These are phyloP conservation scores for Catharus minimus DNA, from an alignment of 2,113 vertebrate species.

Conservation along the genomic window DNA sequence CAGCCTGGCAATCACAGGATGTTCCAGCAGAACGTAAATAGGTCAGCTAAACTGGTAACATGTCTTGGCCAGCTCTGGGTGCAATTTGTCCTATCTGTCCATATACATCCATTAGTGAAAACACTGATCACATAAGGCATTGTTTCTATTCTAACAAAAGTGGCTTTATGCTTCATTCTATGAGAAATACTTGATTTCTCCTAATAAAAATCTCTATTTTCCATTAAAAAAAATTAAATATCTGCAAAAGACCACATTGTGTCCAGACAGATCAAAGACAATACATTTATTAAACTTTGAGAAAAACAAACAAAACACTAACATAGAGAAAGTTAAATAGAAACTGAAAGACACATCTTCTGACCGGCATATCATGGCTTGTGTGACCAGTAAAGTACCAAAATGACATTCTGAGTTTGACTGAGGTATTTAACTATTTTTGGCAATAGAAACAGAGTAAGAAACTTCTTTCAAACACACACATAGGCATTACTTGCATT, in stretches of 20 bases:
- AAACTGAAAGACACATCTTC: conserved; percentile 77
- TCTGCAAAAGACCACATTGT: conserved; percentile 10
- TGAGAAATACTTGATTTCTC: background rate
- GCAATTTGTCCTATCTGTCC: background rate
- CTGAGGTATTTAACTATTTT: conserved; percentile 88
- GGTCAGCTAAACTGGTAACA: background rate
- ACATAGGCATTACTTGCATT: conserved; percentile 74
- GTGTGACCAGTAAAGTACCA: conserved; percentile 83
- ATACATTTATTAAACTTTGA: conserved; percentile 85
- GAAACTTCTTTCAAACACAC: conserved; percentile 73
- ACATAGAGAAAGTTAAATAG: conserved; percentile 81
- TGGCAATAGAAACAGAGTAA: conserved; percentile 77
- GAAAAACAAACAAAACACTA: conserved; percentile 78
- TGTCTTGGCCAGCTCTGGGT: background rate
- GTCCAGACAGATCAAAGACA: conserved; percentile 73
- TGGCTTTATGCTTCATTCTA: background rate
- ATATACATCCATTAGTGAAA: background rate
- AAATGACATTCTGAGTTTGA: conserved; percentile 84
- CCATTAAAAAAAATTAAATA: background rate
- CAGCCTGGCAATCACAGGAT: background rate
- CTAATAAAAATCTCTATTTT: background rate
- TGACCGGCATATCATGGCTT: conserved; percentile 76
- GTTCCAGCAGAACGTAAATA: background rate
- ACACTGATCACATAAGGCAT: background rate
- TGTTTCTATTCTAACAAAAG: background rate